A percentile compares a stretch with the other conserved stretches of the same genome.
phyloP scores from a whole-genome alignment of 2,113 vertebrate genomes.

The Burhinus bistriatus region DNA sequence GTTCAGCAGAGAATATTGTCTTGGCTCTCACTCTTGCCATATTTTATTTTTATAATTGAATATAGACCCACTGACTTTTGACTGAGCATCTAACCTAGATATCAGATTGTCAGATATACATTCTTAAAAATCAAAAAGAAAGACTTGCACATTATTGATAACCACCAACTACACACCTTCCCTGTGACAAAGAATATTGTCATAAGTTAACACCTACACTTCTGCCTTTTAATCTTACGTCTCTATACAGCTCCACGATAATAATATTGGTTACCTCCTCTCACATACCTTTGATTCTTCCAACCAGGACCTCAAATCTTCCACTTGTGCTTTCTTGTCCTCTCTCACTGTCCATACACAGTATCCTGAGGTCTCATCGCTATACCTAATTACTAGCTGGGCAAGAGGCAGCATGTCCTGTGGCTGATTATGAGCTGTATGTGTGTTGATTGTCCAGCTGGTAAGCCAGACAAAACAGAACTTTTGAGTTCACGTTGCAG shows the following conservation, averaged over 20 bases:
- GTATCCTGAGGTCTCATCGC: slow-evolving; percentile 23
- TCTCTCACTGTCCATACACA: neutral
- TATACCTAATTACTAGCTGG: slow-evolving; percentile 15
- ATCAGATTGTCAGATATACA: neutral
- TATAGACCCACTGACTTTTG: neutral
- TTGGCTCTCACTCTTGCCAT: neutral
- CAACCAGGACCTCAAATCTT: neutral
- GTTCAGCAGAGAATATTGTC: neutral
- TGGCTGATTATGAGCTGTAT: slow-evolving; percentile 12
- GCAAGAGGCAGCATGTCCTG: slow-evolving; percentile 47
- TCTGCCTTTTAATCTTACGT: neutral
- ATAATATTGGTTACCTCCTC: neutral
- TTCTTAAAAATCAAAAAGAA: slow-evolving; percentile 1
- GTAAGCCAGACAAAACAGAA: slow-evolving; percentile 62
- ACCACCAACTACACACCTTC: neutral
- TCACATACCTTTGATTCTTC: neutral
- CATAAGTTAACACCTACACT: neutral
- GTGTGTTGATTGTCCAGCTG: slow-evolving; percentile 46
- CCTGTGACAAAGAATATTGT: neutral
- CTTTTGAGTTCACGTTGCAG: slow-evolving; percentile 51
- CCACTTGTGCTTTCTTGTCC: slow-evolving; percentile 49
- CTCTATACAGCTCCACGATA: neutral
- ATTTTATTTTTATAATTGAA: neutral
- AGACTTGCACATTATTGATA: neutral
- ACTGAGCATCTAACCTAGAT: neutral